phyloP scores from a whole-genome alignment of 2,797 vertebrate genomes.

The Amphiprion clarkii region DNA sequence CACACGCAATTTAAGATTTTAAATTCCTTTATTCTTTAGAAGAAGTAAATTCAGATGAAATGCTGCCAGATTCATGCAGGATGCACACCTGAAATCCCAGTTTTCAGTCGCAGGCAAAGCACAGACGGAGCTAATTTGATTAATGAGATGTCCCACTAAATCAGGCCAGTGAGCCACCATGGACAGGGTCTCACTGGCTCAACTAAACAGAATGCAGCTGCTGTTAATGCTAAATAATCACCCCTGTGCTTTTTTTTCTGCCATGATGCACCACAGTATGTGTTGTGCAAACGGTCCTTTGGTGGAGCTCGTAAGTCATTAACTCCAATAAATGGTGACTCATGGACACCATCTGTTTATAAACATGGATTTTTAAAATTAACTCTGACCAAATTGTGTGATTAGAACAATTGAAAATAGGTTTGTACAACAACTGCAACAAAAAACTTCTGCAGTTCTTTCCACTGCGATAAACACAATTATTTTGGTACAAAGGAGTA shows the following conservation, averaged over 20 bases:
- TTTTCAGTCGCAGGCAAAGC: not conserved
- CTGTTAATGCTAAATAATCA: not conserved
- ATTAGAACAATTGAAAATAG: no score
- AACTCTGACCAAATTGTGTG: no score
- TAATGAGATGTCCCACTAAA: not conserved
- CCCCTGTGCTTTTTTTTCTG: no score
- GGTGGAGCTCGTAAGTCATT: not conserved
- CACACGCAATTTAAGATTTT: constrained; percentile 18
- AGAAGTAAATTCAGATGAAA: constrained; percentile 8
- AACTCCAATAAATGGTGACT: no score
- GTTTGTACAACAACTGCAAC: no score
- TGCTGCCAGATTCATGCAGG: not conserved
- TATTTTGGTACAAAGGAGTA: no score
- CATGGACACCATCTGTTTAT: no score
- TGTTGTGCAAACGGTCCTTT: no score
- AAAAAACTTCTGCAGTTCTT: no score
- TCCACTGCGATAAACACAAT: not conserved
- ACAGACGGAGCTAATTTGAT: not conserved
- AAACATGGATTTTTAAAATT: no score
- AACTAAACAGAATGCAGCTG: not conserved
- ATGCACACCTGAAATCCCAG: not conserved
- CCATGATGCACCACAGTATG: no score
- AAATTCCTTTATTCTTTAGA: constrained; percentile 5
- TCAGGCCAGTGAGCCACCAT: no score
- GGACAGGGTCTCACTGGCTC: not conserved